These are phyloP conservation scores for Acrocephalus arundinaceus DNA, from an alignment of 2,113 vertebrate species.

Conservation along the genomic window DNA sequence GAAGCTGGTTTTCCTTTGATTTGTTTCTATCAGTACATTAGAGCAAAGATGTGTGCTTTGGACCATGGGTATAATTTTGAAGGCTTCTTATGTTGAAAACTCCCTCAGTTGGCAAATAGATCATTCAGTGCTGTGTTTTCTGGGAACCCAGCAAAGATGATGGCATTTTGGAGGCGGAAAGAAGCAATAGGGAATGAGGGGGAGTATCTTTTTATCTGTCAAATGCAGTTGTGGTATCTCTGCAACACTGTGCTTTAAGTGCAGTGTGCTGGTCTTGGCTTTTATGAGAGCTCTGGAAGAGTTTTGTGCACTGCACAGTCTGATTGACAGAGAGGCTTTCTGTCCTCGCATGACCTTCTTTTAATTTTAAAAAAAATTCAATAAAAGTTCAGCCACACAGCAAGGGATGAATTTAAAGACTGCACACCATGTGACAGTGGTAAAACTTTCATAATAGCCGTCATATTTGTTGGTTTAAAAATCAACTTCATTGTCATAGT, in stretches of 20 bases:
- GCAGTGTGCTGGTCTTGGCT: conserved; percentile 1
- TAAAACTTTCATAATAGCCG: conserved; percentile 65
- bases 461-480: conserved; percentile 72
- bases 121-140: conserved; percentile 28
- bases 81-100: background rate
- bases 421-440: conserved; percentile 66
- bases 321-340: conserved; percentile 57
- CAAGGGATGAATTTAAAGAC: conserved; percentile 66
- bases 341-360: conserved; percentile 62
- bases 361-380: conserved; percentile 47
- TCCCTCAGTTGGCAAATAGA: background rate
- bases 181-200: background rate
- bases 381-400: conserved; percentile 70
- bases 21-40: background rate
- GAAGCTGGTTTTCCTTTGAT: background rate
- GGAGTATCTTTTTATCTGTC: conserved; percentile 18
- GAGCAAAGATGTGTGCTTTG: conserved; percentile 2
- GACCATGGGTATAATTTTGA: background rate
- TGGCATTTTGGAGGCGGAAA: conserved; percentile 5
- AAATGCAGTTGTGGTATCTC: conserved; percentile 32
- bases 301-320: conserved; percentile 23
- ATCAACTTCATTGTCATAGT: conserved; percentile 66
- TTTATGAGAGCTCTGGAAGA: conserved; percentile 51
- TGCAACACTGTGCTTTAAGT: conserved; percentile 16
- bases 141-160: conserved; percentile 5